Evolutionary conservation across 2,113 vertebrate genomes (phyloP).

Genomic region (crab-eating macaque (Macaca fascicularis)): T2T-MFA8v1.1 NC_088379.1:137925501-137926000

Average conservation of each 20-base stretch:
- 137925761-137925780: not conserved
- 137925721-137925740: not conserved
- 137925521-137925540: not conserved
- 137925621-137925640: not conserved
- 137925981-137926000: not conserved
- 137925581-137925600: not conserved
- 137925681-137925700: not conserved
- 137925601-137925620: not conserved
- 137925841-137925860: not conserved
- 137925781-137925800: not conserved
- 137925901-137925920: not conserved
- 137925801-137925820: not conserved
- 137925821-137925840: not conserved
- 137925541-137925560: not conserved
- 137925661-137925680: not conserved
- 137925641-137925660: not conserved
- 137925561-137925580: not conserved
- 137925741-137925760: not conserved
- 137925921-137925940: not conserved
- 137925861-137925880: not conserved
- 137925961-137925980: not conserved
- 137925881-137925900: not conserved
- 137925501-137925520: not conserved
- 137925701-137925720: not conserved
- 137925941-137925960: not conserved